These are phyloP conservation scores for Mythimna loreyi DNA, from an alignment of 2,888 invertebrate genomes.

Conservation along the genomic window DNA sequence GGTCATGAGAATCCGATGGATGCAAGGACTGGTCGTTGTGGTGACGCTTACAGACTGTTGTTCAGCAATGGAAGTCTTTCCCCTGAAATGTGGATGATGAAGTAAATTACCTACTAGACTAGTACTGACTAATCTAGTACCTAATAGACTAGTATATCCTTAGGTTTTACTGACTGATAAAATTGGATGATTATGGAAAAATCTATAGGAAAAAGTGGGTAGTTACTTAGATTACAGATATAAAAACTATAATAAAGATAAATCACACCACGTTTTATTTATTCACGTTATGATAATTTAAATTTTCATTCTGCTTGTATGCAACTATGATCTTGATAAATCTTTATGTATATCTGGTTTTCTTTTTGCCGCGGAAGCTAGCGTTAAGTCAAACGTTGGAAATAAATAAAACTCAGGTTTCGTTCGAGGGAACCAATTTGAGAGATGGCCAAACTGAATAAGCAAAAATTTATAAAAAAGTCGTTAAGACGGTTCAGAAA, in stretches of 20 bases:
- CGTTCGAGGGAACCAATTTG: no score
- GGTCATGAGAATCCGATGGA: no score
- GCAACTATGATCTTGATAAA: not conserved
- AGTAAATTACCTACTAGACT: not conserved
- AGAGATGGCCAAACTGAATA: no score
- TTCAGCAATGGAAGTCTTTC: no score
- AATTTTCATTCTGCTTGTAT: not conserved
- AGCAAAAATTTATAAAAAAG: no score
- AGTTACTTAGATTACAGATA: not conserved
- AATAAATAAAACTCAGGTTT: no score
- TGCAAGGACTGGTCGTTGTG: no score
- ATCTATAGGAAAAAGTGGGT: not conserved
- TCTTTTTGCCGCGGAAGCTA: not conserved
- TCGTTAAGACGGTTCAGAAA: no score
- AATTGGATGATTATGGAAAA: not conserved
- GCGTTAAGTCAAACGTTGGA: not conserved
- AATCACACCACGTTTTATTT: not conserved
- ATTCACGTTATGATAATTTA: not conserved
- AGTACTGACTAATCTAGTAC: no score
- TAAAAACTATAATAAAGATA: not conserved
- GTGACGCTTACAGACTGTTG: no score
- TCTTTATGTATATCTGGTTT: not conserved
- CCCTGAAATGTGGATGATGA: no score
- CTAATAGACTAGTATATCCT: no score
- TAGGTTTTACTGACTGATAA: not conserved